Evolutionary conservation across 2,113 vertebrate genomes (phyloP), one percentile per base, ranked within the genome.

Genomic region (Semicossyphus pulcher): DNA sequence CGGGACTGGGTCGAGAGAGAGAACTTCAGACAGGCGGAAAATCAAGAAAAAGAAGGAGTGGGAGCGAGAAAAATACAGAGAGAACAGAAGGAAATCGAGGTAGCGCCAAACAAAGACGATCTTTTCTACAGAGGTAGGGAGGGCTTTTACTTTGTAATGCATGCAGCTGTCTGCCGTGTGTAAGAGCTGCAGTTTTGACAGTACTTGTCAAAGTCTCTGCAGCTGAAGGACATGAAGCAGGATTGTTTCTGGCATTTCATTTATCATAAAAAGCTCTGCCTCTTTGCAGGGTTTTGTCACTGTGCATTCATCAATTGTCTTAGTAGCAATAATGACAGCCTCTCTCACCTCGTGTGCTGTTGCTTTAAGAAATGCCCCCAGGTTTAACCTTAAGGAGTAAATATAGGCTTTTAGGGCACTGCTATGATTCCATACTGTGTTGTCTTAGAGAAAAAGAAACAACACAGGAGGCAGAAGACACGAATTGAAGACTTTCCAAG

Each of bases 141-240:
- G n/a, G 41, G 53, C 53, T 72, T 67, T 53, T 52, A 61, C 57
- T 88, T 61, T 70, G 20, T 59, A 49, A 76, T 65, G 60, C 53
- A 52, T 20, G 53, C 70, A 61, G 41, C 77, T 70, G 70, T 68
- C 62, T 67, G 79, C 68, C 16, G 59, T 60, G 51, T 48, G 58
- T 54, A 28, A 60, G 54, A 3, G 26, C 58, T 25, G 10, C 14
- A 29, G 57, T 58, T 31, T 45, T 64, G 29, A 74, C 63, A 59
- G 41, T 20, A 70, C 51, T 49, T 71, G 59, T 80, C 45, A 77
- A 72, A 77, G 49, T 63, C 37, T 62, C n/a, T 25, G 32, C 61
- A 29, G 34, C 36, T 64, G 12, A 49, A 16, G 28, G 72, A 54
- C 49, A 73, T 28, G 37, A 44, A 63, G 69, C 34, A 32, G 2